Evolutionary conservation across 1,140 invertebrate species (phyloP).

Genomic region (Globodera rostochiensis): DNA sequence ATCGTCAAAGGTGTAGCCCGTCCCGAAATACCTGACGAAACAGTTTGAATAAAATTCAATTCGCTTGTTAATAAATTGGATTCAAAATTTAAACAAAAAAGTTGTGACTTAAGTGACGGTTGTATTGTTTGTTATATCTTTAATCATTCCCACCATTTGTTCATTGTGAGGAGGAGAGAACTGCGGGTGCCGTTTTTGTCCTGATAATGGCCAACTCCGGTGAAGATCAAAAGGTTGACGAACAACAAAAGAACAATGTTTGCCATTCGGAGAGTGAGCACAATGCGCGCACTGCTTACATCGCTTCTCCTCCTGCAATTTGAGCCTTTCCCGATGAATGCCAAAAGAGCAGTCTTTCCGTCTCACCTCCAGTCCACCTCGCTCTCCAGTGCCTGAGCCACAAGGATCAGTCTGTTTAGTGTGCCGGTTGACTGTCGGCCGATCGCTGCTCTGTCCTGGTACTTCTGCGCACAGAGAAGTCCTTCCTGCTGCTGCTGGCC

Average conservation of each 20-base stretch:
- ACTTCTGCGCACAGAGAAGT: conserved; percentile 22
- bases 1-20: conserved; percentile 27
- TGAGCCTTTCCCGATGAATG: not conserved
- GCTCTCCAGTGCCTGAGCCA: conserved; percentile 59
- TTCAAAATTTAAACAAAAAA: too few species aligned
- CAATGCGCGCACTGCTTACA: conserved; percentile 55
- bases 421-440: conserved; percentile 59
- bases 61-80: too few species aligned
- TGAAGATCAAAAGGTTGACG: conserved; percentile 57
- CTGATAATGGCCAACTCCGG: conserved; percentile 62
- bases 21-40: conserved; percentile 42
- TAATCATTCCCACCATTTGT: conserved; percentile 40
- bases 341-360: not conserved
- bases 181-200: conserved; percentile 45
- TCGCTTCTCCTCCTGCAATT: conserved; percentile 50
- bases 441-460: conserved; percentile 14
- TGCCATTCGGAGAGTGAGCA: conserved; percentile 56
- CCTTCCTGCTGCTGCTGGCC: not conserved
- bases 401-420: conserved; percentile 60
- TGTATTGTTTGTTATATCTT: too few species aligned
- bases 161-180: conserved; percentile 47
- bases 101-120: too few species aligned
- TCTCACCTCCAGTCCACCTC: conserved; percentile 55
- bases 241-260: conserved; percentile 53
- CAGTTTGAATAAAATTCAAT: too few species aligned